These are phyloP conservation scores for Gymnoscopelus microlampas DNA, from an alignment of 2,797 vertebrate genomes.

Conservation along the genomic window DNA sequence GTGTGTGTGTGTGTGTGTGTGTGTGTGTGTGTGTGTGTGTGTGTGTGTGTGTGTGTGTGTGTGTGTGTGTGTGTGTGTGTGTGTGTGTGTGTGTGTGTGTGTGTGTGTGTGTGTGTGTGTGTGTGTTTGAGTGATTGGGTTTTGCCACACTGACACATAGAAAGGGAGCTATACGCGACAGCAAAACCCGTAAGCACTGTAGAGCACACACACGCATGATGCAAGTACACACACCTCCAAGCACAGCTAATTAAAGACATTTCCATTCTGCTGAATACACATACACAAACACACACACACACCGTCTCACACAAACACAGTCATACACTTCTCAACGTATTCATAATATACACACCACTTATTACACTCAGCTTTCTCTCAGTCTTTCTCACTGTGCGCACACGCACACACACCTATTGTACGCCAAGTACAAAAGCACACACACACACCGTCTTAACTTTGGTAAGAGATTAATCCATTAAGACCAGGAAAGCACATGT, in stretches of 20 bases:
- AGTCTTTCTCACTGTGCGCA: not conserved
- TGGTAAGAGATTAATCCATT: not conserved
- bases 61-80: slow-evolving; percentile 21
- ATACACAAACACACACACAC: not conserved
- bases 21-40: slow-evolving; percentile 18
- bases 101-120: slow-evolving; percentile 19
- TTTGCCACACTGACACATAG: not conserved
- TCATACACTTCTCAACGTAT: not conserved
- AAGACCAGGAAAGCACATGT: too few relatives aligned
- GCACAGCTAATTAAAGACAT: too few relatives aligned
- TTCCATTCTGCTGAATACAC: not conserved
- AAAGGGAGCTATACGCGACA: slow-evolving; percentile 47
- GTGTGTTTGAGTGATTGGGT: slow-evolving; percentile 30
- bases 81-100: slow-evolving; percentile 10
- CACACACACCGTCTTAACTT: not conserved
- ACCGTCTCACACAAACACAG: slow-evolving; percentile 14
- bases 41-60: slow-evolving; percentile 19
- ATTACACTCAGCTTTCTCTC: too few relatives aligned
- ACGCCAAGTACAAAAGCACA: not conserved
- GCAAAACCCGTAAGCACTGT: slow-evolving; percentile 6
- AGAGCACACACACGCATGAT: slow-evolving; percentile 24
- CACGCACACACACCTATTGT: not conserved
- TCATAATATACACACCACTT: not conserved
- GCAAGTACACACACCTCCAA: too few relatives aligned
- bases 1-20: slow-evolving; percentile 30